Evolutionary conservation across 2,888 invertebrate species (phyloP).

Genomic region (Ichneumoninae sp.): DNA sequence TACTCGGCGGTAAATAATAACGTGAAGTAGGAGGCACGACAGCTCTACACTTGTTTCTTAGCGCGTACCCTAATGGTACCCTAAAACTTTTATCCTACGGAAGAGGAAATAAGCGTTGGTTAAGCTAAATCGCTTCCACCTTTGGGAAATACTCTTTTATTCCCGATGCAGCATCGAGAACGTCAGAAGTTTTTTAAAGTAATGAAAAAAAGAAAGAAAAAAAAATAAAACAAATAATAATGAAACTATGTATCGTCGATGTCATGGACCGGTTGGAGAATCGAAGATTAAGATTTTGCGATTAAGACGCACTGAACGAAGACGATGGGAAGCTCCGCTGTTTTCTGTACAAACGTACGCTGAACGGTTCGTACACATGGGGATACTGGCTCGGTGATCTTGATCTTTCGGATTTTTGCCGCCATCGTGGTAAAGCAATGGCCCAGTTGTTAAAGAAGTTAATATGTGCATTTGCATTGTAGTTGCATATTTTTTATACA

Average conservation of each 20-base stretch:
- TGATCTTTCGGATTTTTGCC: not conserved
- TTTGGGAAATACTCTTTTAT: slow-evolving; percentile 37
- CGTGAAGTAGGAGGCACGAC: slow-evolving; percentile 60
- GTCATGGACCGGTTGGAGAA: slow-evolving; percentile 22
- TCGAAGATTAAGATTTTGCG: slow-evolving; percentile 8
- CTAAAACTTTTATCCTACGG: slow-evolving; percentile 29
- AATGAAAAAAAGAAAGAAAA: not conserved
- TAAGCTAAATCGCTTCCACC: slow-evolving; percentile 43
- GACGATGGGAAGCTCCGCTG: slow-evolving; percentile 71
- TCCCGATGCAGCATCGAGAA: slow-evolving; percentile 71
- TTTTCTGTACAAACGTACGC: slow-evolving; percentile 75
- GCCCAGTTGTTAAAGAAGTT: not conserved
- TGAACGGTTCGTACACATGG: slow-evolving; percentile 70
- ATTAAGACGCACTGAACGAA: slow-evolving; percentile 44
- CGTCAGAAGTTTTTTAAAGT: slow-evolving; percentile 48
- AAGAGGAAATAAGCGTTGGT: slow-evolving; percentile 44
- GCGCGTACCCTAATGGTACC: slow-evolving; percentile 27
- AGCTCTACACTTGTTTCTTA: slow-evolving; percentile 43
- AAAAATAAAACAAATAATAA: not conserved
- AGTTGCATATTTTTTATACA: slow-evolving; percentile 6
- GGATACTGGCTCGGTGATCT: not conserved
- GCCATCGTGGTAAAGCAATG: not conserved
- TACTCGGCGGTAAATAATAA: slow-evolving; percentile 41
- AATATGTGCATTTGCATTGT: not conserved
- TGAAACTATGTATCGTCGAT: slow-evolving; percentile 12